phyloP scores from a whole-genome alignment of 23 tunicate species.

The Trididemnum nubilum region DNA sequence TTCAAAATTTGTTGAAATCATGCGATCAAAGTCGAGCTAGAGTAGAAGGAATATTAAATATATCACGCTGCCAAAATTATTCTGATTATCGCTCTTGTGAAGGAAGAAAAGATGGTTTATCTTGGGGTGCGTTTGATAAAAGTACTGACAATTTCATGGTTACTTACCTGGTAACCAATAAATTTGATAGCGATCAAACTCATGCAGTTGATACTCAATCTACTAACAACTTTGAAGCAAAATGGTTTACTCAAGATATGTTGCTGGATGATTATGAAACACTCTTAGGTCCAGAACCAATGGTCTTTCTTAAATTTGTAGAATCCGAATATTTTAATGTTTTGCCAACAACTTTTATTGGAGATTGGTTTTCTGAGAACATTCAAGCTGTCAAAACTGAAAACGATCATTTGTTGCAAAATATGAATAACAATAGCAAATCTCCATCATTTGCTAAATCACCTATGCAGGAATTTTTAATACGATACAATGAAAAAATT shows the following conservation, averaged over 20 bases:
- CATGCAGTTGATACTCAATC: too few relatives aligned
- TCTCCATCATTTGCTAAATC: not conserved
- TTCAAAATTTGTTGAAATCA: not conserved
- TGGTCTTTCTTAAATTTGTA: conserved; percentile 10
- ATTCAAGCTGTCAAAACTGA: too few relatives aligned
- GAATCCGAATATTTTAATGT: not conserved
- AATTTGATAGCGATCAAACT: not conserved
- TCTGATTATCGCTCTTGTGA: too few relatives aligned
- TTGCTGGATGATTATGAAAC: not conserved
- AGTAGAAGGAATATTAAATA: conserved; percentile 22
- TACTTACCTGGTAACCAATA: not conserved
- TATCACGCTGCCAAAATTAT: conserved; percentile 19
- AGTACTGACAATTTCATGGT: not conserved
- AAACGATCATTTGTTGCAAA: not conserved
- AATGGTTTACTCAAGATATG: not conserved
- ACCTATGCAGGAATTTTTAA: not conserved
- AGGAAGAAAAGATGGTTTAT: too few relatives aligned
- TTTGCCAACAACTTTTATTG: not conserved
- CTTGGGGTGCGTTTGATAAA: too few relatives aligned
- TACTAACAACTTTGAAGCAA: not conserved
- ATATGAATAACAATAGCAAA: not conserved
- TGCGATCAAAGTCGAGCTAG: not conserved
- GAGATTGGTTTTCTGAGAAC: not conserved
- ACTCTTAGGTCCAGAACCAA: conserved; percentile 44
- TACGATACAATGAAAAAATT: conserved; percentile 2